A percentile compares a stretch with the other conserved stretches of the same genome.
These are phyloP conservation scores for Osmoderma eremita DNA, from an alignment of 2,888 invertebrate genomes.

Conservation along the genomic window DNA sequence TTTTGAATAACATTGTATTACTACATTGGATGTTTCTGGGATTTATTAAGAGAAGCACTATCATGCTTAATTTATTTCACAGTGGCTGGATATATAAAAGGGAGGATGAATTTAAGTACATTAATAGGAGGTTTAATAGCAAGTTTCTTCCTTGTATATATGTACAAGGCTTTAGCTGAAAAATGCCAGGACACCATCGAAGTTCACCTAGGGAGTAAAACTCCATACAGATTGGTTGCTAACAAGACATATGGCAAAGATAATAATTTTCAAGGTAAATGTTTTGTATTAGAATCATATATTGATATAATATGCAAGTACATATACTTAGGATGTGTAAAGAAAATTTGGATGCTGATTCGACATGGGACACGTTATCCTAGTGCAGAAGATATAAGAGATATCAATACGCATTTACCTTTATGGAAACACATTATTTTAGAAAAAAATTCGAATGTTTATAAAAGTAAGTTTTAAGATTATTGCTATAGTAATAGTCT, in stretches of 20 bases:
- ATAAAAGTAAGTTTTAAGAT: constrained; percentile 4
- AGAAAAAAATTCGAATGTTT: constrained; percentile 58
- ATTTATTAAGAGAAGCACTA: no score
- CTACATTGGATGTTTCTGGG: no score
- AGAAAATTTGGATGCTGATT: constrained; percentile 78
- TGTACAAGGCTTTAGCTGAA: constrained; percentile 1
- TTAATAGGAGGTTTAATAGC: not conserved
- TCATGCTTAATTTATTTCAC: no score
- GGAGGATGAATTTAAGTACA: not conserved
- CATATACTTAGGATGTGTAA: constrained; percentile 46
- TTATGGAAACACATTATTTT: constrained; percentile 67
- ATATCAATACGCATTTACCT: constrained; percentile 66
- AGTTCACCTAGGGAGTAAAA: constrained; percentile 72
- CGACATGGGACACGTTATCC: constrained; percentile 85
- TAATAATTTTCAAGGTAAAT: constrained; percentile 63
- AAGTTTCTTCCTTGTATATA: no score
- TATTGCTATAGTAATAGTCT: not conserved
- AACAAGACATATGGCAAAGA: constrained; percentile 72
- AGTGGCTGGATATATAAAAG: not conserved
- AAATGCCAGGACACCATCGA: constrained; percentile 51
- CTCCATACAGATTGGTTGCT: constrained; percentile 77
- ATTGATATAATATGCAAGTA: constrained; percentile 35
- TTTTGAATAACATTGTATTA: no score
- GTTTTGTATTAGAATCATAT: no score
- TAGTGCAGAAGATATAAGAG: constrained; percentile 56